phyloP scores from a whole-genome alignment of 1,140 invertebrate species.

The Eumaeus atala region DNA sequence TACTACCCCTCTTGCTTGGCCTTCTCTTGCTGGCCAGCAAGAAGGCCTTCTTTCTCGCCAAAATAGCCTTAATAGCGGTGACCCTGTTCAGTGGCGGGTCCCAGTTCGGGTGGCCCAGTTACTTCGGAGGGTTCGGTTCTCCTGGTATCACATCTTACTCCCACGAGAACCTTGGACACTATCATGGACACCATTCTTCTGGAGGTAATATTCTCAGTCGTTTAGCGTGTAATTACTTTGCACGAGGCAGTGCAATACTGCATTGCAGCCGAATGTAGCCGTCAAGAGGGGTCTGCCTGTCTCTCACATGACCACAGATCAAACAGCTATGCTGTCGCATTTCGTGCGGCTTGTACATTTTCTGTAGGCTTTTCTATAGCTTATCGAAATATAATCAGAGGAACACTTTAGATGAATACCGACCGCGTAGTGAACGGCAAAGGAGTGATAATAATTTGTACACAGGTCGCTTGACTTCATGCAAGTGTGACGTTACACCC shows the following conservation, averaged over 20 bases:
- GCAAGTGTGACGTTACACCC: constrained; percentile 36
- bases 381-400: no score
- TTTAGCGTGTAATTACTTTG: no score
- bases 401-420: no score
- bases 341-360: no score
- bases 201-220: constrained; percentile 34
- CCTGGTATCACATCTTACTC: constrained; percentile 46
- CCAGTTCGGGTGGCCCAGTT: constrained; percentile 34
- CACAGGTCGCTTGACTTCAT: constrained; percentile 36
- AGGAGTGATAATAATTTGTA: constrained; percentile 7
- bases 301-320: no score
- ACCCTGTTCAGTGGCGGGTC: constrained; percentile 77
- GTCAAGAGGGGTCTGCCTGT: no score
- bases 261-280: no score
- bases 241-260: no score
- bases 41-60: constrained; percentile 82
- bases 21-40: constrained; percentile 80
- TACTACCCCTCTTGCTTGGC: constrained; percentile 82
- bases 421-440: no score
- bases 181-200: constrained; percentile 43
- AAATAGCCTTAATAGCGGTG: constrained; percentile 80
- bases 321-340: no score
- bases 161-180: constrained; percentile 40
- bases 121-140: constrained; percentile 42
- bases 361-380: no score